Percentiles rank a stretch among this genome's conserved stretches.
Evolutionary conservation across 2,888 invertebrate genomes (phyloP).

Genomic region (Resseliella maxima): DNA sequence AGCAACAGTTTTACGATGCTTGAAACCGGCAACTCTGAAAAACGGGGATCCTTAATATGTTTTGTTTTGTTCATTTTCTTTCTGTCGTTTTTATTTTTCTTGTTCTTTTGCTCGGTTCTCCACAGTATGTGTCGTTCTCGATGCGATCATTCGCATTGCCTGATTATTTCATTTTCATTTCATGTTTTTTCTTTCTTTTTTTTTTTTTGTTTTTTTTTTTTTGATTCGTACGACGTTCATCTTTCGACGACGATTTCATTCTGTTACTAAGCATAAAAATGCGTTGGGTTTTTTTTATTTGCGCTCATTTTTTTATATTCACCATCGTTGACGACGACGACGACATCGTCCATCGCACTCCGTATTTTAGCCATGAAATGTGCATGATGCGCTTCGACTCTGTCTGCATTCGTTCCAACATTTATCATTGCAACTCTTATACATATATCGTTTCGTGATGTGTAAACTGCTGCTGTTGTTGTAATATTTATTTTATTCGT

Average conservation of each 20-base stretch:
- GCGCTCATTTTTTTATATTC: background rate
- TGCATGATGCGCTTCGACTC: slow-evolving; percentile 50
- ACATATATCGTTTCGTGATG: background rate
- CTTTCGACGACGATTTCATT: no score
- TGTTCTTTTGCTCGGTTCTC: background rate
- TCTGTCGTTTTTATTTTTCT: background rate
- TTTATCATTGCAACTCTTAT: slow-evolving; percentile 51
- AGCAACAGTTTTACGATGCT: slow-evolving; percentile 39
- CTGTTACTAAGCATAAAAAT: slow-evolving; percentile 41
- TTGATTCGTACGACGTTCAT: background rate
- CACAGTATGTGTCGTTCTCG: background rate
- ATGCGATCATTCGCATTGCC: background rate
- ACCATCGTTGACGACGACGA: background rate
- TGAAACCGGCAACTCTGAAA: background rate
- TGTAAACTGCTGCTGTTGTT: no score
- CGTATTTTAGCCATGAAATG: slow-evolving; percentile 10
- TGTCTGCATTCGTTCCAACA: slow-evolving; percentile 38
- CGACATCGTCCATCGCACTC: slow-evolving; percentile 7
- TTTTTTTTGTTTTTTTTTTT: background rate
- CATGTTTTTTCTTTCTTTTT: background rate
- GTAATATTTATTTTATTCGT: no score
- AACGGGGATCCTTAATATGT: background rate
- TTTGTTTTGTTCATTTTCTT: background rate
- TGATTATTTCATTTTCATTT: slow-evolving; percentile 35
- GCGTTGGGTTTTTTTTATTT: background rate